Conservation (phyloP, 2,113 vertebrate species). For the Rhegmatorhina hoffmannsi region DNA sequence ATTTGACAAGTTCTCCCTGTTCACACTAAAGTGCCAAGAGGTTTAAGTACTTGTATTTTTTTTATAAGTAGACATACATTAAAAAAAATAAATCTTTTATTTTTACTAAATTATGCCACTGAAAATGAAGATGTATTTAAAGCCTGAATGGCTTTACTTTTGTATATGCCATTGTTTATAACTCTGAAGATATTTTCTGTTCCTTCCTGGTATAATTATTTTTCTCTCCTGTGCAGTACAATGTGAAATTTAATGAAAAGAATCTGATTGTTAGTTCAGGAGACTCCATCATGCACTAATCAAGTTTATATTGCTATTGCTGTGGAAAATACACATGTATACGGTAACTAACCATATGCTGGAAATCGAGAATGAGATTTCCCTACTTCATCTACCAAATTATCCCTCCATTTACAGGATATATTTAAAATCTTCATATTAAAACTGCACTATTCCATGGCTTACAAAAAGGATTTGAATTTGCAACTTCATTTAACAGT, state of each 20-base stretch:
- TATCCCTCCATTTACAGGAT: neutral
- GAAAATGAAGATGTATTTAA: neutral
- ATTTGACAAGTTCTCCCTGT: constrained; percentile 44
- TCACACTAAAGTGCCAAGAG: neutral
- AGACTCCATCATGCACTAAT: neutral
- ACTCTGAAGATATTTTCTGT: neutral
- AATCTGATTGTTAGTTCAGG: neutral
- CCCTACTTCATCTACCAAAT: neutral
- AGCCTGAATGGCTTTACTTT: neutral
- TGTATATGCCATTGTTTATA: neutral
- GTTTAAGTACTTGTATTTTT: neutral
- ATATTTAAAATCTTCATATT: neutral
- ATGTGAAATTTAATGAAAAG: neutral
- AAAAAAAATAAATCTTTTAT: neutral
- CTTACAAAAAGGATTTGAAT: neutral
- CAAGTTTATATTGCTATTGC: neutral
- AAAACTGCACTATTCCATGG: neutral
- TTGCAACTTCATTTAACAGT: neutral
- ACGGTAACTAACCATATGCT: neutral
- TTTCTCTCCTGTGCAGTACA: neutral
- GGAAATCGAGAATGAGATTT: neutral
- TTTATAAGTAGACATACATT: neutral
- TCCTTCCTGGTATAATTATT: neutral
- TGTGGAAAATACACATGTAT: neutral
- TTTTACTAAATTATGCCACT: neutral